phyloP scores from a whole-genome alignment of 2,113 vertebrate species.

The Pangasianodon gigas region DNA sequence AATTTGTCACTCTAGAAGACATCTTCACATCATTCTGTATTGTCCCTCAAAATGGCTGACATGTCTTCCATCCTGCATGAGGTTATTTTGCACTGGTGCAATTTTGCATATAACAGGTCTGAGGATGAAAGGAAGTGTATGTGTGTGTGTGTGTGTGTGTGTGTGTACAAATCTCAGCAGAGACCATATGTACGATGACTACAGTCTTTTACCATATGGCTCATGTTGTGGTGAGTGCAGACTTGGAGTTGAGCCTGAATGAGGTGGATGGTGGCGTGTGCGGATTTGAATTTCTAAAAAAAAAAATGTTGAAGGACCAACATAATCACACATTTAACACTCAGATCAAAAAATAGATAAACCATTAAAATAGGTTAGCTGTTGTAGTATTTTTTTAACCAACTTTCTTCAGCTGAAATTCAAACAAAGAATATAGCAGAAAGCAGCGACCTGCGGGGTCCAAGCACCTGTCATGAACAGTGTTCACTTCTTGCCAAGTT shows the following conservation, averaged over 20 bases:
- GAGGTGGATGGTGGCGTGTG: background rate
- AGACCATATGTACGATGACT: conserved; percentile 43
- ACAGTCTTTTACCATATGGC: conserved; percentile 53
- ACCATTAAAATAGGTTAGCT: background rate
- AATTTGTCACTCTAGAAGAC: background rate
- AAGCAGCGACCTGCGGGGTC: background rate
- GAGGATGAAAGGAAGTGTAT: background rate
- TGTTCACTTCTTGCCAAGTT: background rate
- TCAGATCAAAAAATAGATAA: background rate
- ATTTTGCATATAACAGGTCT: conserved; percentile 15
- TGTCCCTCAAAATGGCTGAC: conserved; percentile 46
- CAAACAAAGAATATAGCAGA: background rate
- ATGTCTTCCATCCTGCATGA: conserved; percentile 21
- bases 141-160: background rate
- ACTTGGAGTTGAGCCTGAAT: conserved; percentile 21
- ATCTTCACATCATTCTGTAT: conserved; percentile 26
- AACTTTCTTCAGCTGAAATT: background rate
- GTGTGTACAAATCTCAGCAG: conserved; percentile 32
- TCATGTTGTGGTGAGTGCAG: conserved; percentile 6
- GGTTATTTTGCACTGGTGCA: conserved; percentile 16
- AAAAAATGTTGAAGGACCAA: background rate
- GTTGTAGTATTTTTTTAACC: background rate
- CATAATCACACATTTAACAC: too few relatives aligned
- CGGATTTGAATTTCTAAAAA: background rate
- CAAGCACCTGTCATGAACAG: background rate